Percentiles rank a stretch among this genome's conserved stretches.
Conservation (phyloP, 2,797 vertebrate species). For the Microctenopoma steveboyesi region DNA sequence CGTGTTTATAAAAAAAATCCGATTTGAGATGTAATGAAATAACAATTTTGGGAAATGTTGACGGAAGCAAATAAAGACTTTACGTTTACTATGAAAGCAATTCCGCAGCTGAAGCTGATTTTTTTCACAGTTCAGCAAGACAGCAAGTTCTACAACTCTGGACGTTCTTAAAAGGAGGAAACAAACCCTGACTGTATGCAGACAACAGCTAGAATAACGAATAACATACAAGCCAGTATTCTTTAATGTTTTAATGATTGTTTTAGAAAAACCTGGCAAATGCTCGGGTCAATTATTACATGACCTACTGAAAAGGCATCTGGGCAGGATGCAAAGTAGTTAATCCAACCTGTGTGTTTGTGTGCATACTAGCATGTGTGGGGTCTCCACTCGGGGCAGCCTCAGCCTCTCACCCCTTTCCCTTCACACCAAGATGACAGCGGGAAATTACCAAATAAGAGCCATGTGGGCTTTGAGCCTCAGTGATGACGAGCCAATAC, state of each 20-base stretch:
- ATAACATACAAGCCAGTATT: constrained; percentile 2
- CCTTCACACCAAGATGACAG: constrained; percentile 29
- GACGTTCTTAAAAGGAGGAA: constrained; percentile 7
- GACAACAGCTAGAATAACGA: constrained; percentile 7
- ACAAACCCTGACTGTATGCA: constrained; percentile 16
- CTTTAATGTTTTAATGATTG: constrained; percentile 14
- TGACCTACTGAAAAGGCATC: constrained; percentile 52
- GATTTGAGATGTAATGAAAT: constrained; percentile 7
- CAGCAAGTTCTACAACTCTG: too few relatives aligned
- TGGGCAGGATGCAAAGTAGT: constrained; percentile 45
- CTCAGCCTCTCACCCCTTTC: constrained; percentile 23
- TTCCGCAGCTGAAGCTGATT: constrained; percentile 8
- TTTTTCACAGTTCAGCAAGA: not conserved
- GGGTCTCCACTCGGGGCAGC: constrained; percentile 44
- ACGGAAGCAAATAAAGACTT: constrained; percentile 16
- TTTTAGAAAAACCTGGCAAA: constrained; percentile 28
- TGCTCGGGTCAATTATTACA: constrained; percentile 49
- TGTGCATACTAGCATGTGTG: constrained; percentile 58
- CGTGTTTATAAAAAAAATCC: constrained; percentile 10
- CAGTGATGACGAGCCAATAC: constrained; percentile 10
- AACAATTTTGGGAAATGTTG: not conserved
- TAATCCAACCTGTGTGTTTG: constrained; percentile 45
- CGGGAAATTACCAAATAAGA: constrained; percentile 22
- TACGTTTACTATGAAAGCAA: constrained; percentile 15
- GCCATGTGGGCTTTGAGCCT: not conserved